Evolutionary conservation across 2,797 vertebrate species (phyloP), one percentile per base, ranked within the genome.

Genomic region (Enteromius anoplus): DNA sequence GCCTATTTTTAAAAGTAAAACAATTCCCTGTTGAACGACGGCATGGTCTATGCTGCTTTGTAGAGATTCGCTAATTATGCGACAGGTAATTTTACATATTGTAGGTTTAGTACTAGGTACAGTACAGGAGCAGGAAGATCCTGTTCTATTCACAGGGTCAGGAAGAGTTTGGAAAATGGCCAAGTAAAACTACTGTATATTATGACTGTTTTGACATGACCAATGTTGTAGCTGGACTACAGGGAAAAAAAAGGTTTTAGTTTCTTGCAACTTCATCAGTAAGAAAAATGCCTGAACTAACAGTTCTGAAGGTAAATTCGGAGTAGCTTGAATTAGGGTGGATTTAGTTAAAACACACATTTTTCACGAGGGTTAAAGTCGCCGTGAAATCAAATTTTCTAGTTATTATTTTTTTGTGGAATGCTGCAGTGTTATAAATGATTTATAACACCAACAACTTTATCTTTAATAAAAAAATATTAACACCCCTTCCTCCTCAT

Each of bases 81-180:
- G 23, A 53, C 21, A 53, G 19, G 29, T n/a, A n/a, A 73, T 53
- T 53, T 14, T 14, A 53, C 19, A 34, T 7, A 53, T 34, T 34
- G 10, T n/a, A 34, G 17, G 51, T 17, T 53, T 49, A 29, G n/a
- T 70, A 26, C 26, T 26, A 69, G n/a, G 40, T 45, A 45, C 3
- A 21, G 26, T 21, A 34, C 10, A 34, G 29, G 7, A 21, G 5
- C 19, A 34, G 12, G 32, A 53, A 73, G 0, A 3, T 49, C 26
- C 11, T n/a, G 47, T 73, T 73, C 21, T 11, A 14, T 60, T 60
- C 73, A 75, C 14, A 58, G 29, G 49, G 49, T 29, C 42, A 49
- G 69, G 12, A 23, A 42, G 12, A n/a, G 21, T 72, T 72, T 55
- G 49, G 6, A 75, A 37, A 75, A 73, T 73, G 29, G 19, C 49